These are phyloP conservation scores for Chrysocyon brachyurus DNA, from an alignment of 2,797 vertebrate genomes.

Conservation along the genomic window DNA sequence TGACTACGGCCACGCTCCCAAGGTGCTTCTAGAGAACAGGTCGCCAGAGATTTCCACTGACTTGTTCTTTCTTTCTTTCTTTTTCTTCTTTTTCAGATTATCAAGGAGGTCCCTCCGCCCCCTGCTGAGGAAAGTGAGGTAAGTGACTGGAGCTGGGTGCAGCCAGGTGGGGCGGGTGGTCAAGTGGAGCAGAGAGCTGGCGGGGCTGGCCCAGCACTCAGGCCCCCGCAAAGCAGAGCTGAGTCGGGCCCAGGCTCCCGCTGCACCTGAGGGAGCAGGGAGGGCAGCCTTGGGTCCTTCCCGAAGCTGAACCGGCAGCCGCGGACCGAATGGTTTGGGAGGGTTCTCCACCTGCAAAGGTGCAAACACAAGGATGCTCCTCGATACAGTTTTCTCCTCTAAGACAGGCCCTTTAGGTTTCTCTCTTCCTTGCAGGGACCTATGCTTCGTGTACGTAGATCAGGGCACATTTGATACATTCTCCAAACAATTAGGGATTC, in stretches of 20 bases:
- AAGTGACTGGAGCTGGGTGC: conserved; percentile 81
- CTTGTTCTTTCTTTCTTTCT: conserved; percentile 44
- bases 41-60: conserved; percentile 25
- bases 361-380: not conserved
- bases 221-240: not conserved
- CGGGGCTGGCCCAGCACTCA: not conserved
- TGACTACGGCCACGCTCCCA: not conserved
- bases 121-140: conserved; percentile 96
- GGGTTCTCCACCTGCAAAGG: not conserved
- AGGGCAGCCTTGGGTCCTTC: not conserved
- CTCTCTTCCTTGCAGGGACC: not conserved
- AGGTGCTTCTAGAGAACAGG: not conserved
- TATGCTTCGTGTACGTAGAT: not conserved
- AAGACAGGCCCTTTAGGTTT: not conserved
- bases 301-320: not conserved
- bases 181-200: not conserved
- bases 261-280: not conserved
- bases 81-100: conserved; percentile 91
- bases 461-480: not conserved
- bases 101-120: conserved; percentile 96
- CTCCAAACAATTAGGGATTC: conserved; percentile 28
- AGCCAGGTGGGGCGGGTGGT: not conserved
- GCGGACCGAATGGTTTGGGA: not conserved
- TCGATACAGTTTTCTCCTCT: conserved; percentile 28
- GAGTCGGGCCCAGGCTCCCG: not conserved